Evolutionary conservation across 2,797 vertebrate species (phyloP), one percentile per base, ranked within the genome.

Genomic region (Cyprinella venusta): DNA sequence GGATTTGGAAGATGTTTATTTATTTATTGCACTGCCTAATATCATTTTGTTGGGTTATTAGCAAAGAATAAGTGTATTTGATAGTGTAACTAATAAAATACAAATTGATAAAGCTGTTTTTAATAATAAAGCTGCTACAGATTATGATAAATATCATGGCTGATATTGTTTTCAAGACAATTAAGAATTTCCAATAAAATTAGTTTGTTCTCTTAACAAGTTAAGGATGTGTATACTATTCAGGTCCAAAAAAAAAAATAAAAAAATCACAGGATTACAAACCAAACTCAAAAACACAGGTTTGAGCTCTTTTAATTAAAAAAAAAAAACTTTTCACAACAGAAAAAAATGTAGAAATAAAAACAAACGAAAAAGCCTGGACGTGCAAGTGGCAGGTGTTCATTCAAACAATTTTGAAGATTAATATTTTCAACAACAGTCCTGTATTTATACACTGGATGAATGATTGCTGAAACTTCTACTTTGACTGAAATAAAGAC

Each of bases 261-360:
- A 30, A 33, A 33, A 33, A 76, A 76, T 13, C 8, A 68, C 36
- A 56, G 19, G n/a, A 38, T 40, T 56, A 48, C 24, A 74, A 59
- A 65, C 61, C 72, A 76, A 59, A 21, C 3, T 18, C 59, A 13
- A 21, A 21, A 18, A 10, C 74, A 61, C 76, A 72, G n/a, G 52
- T 87, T 87, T 88, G 67, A 87, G 71, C 84, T 87, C 74, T 87
- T 89, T 89, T 87, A 88, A 85, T 89, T 80, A 45, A 72, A 83
- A 86, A 82, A n/a, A n/a, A 42, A 42, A 42, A 10, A 63, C 10
- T 83, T 86, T 88, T 85, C 70, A 89, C 86, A 88, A 85, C 71
- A 89, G 81, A 87, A 86, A 86, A 59, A 86, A 33, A 86, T 2
- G 2, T 80, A 86, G 80, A 83, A 83, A 86, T 78, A 80, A 86